Evolutionary conservation across 2,888 invertebrate genomes (phyloP), one percentile per base, ranked within the genome.

Genomic region (Eupithecia subfuscata): DNA sequence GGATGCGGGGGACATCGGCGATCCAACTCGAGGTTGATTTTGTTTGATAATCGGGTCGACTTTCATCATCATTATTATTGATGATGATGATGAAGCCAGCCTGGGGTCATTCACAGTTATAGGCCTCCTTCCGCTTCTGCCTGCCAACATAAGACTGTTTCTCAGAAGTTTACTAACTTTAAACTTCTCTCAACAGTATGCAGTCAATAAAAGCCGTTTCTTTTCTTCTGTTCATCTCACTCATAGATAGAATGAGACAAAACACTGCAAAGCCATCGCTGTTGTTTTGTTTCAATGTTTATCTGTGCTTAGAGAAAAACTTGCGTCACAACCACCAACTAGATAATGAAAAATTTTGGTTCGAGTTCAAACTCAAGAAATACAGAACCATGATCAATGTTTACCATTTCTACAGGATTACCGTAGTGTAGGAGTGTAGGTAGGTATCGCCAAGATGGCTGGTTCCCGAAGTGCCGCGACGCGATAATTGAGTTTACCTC

Each of bases 401-500:
- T 52, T n/a, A n/a, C 48, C 48, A 52, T 52, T 52, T n/a, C 2
- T 52, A 52, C n/a, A 52, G 18, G 48, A 52, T n/a, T n/a, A 1
- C 1, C 52, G 52, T n/a, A n/a, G n/a, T 0, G 25, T 14, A 25
- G 60, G 60, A 63, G 60, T 14, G 22, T 16, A 2, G 40, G 45
- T 52, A 9, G 52, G 60, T 25, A 30, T 63, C 63, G 30, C 16
- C 63, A 14, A 30, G 16, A 63, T 6, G 30, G 67, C 67, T 63
- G 22, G 64, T 48, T 60, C 67, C 69, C 56, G 18, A 22, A 56
- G 56, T 22, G 52, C 64, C 45, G 25, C 72, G 78, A 76, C 67
- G 75, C 56, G 63, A 40, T 77, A 76, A 78, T 78, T 75, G 71
- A 70, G 70, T 67, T 78, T 72, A 73, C 76, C 79, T 80, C 73